Conservation (phyloP, 2,888 invertebrate species). For the Tetheella fluctuosa region DNA sequence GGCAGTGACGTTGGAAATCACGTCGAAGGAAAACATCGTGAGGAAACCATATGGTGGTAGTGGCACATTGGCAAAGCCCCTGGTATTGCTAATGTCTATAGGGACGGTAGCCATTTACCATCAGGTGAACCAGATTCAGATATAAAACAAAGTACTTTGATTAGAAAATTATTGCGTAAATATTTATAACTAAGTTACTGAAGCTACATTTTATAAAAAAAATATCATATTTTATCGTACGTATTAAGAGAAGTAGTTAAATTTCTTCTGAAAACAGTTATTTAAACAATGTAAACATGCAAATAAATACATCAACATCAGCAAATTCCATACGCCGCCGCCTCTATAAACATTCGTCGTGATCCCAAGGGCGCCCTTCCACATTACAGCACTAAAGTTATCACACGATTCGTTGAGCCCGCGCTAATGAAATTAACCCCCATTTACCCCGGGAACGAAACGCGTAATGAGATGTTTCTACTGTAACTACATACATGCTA, state of each 20-base stretch:
- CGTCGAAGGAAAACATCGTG: no score
- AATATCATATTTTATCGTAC: no score
- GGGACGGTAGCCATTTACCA: no score
- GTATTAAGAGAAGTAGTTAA: background rate
- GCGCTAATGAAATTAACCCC: conserved; percentile 82
- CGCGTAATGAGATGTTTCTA: conserved; percentile 72
- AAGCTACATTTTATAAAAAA: no score
- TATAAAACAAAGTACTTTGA: no score
- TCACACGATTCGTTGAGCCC: conserved; percentile 82
- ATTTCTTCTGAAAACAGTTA: conserved; percentile 6
- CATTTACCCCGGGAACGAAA: conserved; percentile 68
- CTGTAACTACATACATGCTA: conserved; percentile 11
- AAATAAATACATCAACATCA: conserved; percentile 61
- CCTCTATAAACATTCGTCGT: conserved; percentile 51
- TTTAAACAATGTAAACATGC: conserved; percentile 30
- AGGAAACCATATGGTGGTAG: no score
- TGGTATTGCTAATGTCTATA: no score
- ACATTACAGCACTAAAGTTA: conserved; percentile 80
- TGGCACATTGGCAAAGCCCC: no score
- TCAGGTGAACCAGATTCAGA: no score
- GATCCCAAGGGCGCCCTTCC: conserved; percentile 69
- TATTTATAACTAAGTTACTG: no score
- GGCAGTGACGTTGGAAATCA: no score
- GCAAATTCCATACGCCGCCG: conserved; percentile 34
- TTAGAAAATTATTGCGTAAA: no score